Conservation (phyloP, 2,888 invertebrate genomes). For the Drosophila helvetica region DNA sequence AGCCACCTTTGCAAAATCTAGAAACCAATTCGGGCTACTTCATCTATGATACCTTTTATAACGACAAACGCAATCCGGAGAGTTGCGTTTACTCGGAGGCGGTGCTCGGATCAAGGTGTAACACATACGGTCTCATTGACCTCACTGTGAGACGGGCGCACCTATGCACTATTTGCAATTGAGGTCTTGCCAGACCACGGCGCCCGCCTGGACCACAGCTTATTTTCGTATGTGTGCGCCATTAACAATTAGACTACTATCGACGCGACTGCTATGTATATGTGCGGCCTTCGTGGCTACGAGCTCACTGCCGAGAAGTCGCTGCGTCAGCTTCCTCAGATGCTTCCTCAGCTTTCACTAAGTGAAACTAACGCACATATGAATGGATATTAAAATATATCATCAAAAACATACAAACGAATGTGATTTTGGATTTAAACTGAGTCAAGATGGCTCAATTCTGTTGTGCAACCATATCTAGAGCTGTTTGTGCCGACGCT, state of each 20-base stretch:
- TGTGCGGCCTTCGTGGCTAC: slow-evolving; percentile 87
- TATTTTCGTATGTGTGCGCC: slow-evolving; percentile 86
- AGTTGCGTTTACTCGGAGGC: slow-evolving; percentile 88
- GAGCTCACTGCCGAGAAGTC: slow-evolving; percentile 89
- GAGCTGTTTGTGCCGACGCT: slow-evolving; percentile 52
- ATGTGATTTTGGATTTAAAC: slow-evolving; percentile 23
- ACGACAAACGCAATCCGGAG: slow-evolving; percentile 87
- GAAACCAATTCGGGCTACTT: slow-evolving; percentile 87
- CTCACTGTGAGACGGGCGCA: slow-evolving; percentile 86
- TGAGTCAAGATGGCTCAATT: slow-evolving; percentile 38
- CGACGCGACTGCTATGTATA: slow-evolving; percentile 87
- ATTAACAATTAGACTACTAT: too few species aligned
- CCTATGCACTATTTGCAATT: slow-evolving; percentile 90
- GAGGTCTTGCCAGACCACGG: slow-evolving; percentile 84
- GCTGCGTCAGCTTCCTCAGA: slow-evolving; percentile 87
- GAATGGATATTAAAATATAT: slow-evolving; percentile 35
- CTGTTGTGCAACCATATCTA: slow-evolving; percentile 42
- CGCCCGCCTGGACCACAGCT: slow-evolving; percentile 17
- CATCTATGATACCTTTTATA: slow-evolving; percentile 91
- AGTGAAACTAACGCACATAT: slow-evolving; percentile 85
- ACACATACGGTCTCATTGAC: too few species aligned
- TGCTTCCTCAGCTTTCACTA: slow-evolving; percentile 92
- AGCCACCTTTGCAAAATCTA: slow-evolving; percentile 56
- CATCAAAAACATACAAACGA: background rate
- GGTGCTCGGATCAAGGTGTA: too few species aligned